These are phyloP conservation scores for Chroicocephalus ridibundus DNA, from an alignment of 2,113 vertebrate species.

Conservation along the genomic window DNA sequence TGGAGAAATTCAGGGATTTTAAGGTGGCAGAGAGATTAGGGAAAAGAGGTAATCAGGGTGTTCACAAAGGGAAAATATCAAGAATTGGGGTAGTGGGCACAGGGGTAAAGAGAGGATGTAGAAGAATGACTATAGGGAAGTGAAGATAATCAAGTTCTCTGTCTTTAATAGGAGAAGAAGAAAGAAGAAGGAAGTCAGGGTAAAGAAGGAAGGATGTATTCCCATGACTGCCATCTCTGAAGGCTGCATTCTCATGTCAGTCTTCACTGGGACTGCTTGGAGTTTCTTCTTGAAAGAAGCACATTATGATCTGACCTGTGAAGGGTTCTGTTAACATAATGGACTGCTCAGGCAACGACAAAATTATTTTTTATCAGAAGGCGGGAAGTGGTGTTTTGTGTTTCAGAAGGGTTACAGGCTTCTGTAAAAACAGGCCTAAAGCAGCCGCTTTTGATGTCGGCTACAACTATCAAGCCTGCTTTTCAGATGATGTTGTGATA, in stretches of 20 bases:
- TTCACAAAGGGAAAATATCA: not conserved
- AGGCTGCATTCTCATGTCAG: not conserved
- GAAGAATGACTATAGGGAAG: not conserved
- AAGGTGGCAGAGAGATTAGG: not conserved
- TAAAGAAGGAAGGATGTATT: not conserved
- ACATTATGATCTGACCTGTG: not conserved
- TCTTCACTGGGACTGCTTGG: not conserved
- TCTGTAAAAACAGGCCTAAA: not conserved
- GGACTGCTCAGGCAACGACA: not conserved
- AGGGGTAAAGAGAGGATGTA: not conserved
- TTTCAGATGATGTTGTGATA: not conserved
- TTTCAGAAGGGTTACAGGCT: not conserved
- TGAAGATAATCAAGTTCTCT: not conserved
- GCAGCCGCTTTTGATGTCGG: not conserved
- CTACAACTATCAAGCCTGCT: not conserved
- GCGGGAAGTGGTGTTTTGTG: not conserved
- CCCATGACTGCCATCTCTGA: not conserved
- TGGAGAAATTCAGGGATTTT: not conserved
- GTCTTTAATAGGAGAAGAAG: not conserved
- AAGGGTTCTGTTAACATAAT: not conserved
- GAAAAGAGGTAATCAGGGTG: not conserved
- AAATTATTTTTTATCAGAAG: not conserved
- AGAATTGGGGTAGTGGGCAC: rapidly evolving
- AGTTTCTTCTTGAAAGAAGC: not conserved
- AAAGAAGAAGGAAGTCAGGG: not conserved